Evolutionary conservation across 2,888 invertebrate species (phyloP), one percentile per base, ranked within the genome.

Genomic region (Cerastis rubricosa): DNA sequence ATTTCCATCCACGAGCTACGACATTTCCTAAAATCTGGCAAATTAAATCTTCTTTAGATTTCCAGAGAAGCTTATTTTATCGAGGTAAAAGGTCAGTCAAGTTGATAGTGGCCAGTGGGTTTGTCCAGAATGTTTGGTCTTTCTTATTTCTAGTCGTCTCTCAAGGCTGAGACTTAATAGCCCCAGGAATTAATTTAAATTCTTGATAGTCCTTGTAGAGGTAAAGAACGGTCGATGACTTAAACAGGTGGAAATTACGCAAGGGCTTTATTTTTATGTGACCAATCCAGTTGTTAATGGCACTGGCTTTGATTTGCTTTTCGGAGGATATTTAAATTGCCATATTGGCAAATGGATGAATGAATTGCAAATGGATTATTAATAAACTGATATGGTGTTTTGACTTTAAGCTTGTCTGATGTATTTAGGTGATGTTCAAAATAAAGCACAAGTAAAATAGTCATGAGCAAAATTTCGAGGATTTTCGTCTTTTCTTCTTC

Each of bases 181-280:
- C 51, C 29, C 22, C 17, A 65, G 11, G 19, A 67, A 71, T 59
- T 17, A 54, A 80, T 61, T 68, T 51, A 35, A 71, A 66, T 61
- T 66, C 19, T 66, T 67, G 17, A 40, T 51, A 77, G 45, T 69
- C 17, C 29, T 70, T 61, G 64, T 25, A 35, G 11, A 77, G 68
- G 71, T 68, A 70, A 74, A 61, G 71, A 54, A 74, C 71, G 78
- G 83, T 79, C 85, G 71, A 77, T 76, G 78, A 77, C 80, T 68
- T 61, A 63, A 59, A 59, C 61, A 71, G 43, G 74, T 81, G 79
- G 73, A 63, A 76, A 80, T 84, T 78, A 77, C 75, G 59, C 75
- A 72, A 80, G 70, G 66, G 35, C 65, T 59, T 69, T 6, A 9
- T 59, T 71, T 67, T 80, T 61, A 54, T 78, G 47, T 70, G 29